Evolutionary conservation across 2,888 invertebrate species (phyloP).

Genomic region (Hanleya hanleyi): DNA sequence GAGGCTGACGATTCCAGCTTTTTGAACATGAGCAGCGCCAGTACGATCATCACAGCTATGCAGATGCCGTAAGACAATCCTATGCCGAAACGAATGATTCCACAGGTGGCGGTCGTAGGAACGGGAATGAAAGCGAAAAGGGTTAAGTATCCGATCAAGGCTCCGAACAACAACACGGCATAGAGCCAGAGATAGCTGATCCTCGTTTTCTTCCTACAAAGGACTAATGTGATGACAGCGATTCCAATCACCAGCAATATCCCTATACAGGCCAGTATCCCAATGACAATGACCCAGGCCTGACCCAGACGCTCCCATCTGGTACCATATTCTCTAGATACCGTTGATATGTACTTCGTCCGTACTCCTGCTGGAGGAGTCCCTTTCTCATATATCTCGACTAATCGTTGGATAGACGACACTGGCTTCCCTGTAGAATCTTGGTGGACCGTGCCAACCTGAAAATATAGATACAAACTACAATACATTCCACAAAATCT

Average conservation of each 20-base stretch:
- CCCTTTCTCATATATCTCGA: no score
- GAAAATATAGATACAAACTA: no score
- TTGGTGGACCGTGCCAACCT: no score
- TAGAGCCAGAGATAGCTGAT: conserved; percentile 71
- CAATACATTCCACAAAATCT: no score
- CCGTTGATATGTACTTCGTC: no score
- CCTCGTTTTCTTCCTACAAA: conserved; percentile 77
- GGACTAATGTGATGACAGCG: conserved; percentile 87
- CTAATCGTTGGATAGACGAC: no score
- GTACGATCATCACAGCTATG: conserved; percentile 75
- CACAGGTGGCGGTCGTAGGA: conserved; percentile 66
- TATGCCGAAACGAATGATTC: conserved; percentile 66
- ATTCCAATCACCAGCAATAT: conserved; percentile 87
- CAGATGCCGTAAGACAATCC: conserved; percentile 77
- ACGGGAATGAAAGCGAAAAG: conserved; percentile 67
- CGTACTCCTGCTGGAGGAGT: no score
- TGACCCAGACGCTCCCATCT: background rate
- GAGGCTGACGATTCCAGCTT: conserved; percentile 85
- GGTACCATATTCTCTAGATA: no score
- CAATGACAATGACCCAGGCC: conserved; percentile 90
- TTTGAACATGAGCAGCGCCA: conserved; percentile 91
- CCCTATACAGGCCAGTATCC: conserved; percentile 86
- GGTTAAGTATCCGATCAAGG: conserved; percentile 54
- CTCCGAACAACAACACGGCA: conserved; percentile 60
- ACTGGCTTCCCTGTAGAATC: no score